Conservation (phyloP, 2,888 invertebrate species). For the Meandrusa payeni region DNA sequence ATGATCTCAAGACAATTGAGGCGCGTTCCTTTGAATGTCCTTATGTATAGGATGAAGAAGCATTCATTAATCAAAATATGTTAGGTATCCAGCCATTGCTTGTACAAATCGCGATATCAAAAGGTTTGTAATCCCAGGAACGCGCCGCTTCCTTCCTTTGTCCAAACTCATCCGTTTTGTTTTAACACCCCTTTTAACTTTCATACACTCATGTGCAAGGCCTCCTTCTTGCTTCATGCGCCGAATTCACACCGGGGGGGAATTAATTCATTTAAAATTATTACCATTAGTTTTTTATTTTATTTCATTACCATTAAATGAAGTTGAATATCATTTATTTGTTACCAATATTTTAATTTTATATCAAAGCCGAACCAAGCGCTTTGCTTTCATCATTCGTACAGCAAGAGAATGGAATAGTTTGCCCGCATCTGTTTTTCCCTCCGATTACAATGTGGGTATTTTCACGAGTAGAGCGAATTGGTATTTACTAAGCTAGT, state of each 20-base stretch:
- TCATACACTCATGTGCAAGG: constrained; percentile 65
- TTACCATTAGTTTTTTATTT: too few relatives aligned
- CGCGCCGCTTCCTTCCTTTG: constrained; percentile 75
- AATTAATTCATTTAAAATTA: too few relatives aligned
- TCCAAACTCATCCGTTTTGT: constrained; percentile 79
- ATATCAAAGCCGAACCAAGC: too few relatives aligned
- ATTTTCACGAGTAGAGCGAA: too few relatives aligned
- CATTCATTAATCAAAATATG: constrained; percentile 75
- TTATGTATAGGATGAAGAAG: constrained; percentile 30
- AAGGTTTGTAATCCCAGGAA: constrained; percentile 61
- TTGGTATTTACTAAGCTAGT: too few relatives aligned
- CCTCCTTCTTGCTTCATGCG: constrained; percentile 53
- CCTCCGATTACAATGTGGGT: too few relatives aligned
- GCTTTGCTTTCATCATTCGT: too few relatives aligned
- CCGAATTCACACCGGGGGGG: constrained; percentile 37
- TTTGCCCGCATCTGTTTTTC: too few relatives aligned
- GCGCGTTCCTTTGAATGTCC: constrained; percentile 17
- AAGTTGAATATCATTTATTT: too few relatives aligned
- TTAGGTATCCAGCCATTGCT: constrained; percentile 59
- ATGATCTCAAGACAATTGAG: constrained; percentile 19
- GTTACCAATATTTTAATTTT: too few relatives aligned
- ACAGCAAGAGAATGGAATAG: too few relatives aligned
- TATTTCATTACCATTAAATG: too few relatives aligned
- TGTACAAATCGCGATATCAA: constrained; percentile 59
- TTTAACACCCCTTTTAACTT: constrained; percentile 78